These are phyloP conservation scores for Germaria angustata DNA, from an alignment of 2,888 invertebrate genomes.

Conservation along the genomic window DNA sequence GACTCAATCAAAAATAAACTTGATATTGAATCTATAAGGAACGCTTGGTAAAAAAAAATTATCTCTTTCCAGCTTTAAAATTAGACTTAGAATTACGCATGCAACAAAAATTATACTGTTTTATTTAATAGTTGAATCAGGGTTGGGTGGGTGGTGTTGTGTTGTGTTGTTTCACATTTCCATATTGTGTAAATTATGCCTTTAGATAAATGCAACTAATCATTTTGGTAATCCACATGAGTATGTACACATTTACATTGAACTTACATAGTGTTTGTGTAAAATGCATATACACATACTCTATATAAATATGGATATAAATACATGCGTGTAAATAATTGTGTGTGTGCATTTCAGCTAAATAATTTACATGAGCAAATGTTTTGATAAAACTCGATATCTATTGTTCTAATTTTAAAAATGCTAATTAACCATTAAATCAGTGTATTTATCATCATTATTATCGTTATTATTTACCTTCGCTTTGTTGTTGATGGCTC, in stretches of 20 bases:
- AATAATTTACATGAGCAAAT: background rate
- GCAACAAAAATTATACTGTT: no score
- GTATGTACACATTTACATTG: background rate
- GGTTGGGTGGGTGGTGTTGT: no score
- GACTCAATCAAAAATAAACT: no score
- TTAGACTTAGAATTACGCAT: no score
- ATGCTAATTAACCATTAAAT: constrained; percentile 57
- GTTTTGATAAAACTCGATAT: constrained; percentile 31
- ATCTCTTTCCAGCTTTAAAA: no score
- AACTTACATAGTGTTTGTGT: background rate
- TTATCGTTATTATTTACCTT: constrained; percentile 19
- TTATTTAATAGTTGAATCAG: no score
- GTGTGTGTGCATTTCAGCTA: background rate
- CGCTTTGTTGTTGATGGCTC: background rate
- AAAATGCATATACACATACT: background rate
- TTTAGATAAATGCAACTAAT: constrained; percentile 4
- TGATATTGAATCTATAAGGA: no score
- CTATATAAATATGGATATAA: background rate
- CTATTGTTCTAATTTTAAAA: constrained; percentile 46
- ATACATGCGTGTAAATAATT: background rate
- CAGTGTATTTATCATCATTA: constrained; percentile 41
- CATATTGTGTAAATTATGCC: no score
- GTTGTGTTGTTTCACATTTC: no score
- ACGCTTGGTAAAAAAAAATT: no score
- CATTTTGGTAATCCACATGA: background rate